These are phyloP conservation scores for Holothuria leucospilota DNA, from an alignment of 53 echinoderm and acorn worm genomes.

Conservation along the genomic window DNA sequence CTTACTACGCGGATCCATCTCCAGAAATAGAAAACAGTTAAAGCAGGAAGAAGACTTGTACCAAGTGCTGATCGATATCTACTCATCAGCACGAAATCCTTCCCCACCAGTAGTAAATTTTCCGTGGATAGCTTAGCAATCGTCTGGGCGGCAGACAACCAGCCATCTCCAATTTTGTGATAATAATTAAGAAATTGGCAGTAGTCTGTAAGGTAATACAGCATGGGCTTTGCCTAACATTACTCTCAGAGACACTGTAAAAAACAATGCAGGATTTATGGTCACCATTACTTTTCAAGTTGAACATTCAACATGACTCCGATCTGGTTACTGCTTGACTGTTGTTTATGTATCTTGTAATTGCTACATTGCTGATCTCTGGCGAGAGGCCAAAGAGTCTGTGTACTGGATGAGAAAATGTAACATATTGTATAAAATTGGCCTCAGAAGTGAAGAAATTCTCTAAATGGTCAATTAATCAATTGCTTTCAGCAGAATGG, in stretches of 20 bases:
- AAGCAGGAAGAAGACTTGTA: not conserved
- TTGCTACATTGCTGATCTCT: slow-evolving; percentile 7
- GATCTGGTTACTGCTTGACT: slow-evolving; percentile 4
- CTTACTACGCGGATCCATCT: no score
- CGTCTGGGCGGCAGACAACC: slow-evolving; percentile 5
- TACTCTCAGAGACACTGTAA: not conserved
- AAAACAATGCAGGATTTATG: slow-evolving; percentile 20
- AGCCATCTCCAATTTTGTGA: slow-evolving; percentile 8
- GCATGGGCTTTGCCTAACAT: not conserved
- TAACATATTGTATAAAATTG: no score
- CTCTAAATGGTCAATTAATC: no score
- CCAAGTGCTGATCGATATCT: slow-evolving; percentile 8
- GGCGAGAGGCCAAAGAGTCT: no score
- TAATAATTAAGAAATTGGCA: slow-evolving; percentile 38
- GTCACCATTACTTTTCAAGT: slow-evolving; percentile 11
- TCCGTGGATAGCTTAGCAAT: not conserved
- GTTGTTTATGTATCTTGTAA: slow-evolving; percentile 38
- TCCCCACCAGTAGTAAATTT: slow-evolving; percentile 20
- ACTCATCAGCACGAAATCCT: not conserved
- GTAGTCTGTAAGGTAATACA: not conserved
- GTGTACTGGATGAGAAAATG: no score
- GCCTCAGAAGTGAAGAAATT: no score
- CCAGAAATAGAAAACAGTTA: no score
- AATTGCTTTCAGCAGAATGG: no score
- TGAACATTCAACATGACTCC: not conserved